A percentile compares a stretch with the other conserved stretches of the same genome.
These are phyloP conservation scores for Eumacrocentrus americanus DNA, from an alignment of 2,888 invertebrate species.

Conservation along the genomic window DNA sequence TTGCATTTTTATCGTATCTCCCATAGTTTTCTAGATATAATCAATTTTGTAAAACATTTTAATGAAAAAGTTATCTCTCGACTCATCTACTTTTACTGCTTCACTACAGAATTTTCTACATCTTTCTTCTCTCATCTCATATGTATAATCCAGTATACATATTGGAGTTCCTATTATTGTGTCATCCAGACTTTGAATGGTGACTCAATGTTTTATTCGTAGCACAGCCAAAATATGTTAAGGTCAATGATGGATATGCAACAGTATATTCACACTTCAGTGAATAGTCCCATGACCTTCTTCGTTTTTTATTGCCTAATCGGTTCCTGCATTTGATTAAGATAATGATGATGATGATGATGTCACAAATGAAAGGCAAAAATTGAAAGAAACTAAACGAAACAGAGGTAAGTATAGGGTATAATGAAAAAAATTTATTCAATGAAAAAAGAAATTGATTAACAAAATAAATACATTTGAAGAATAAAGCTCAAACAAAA, in stretches of 20 bases:
- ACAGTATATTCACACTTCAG: constrained; percentile 6
- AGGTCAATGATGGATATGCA: constrained; percentile 18
- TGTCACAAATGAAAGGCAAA: neutral
- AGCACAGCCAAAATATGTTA: constrained; percentile 8
- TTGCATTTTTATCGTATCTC: too few relatives aligned
- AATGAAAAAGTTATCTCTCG: too few relatives aligned
- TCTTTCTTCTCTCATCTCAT: neutral
- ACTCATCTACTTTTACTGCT: too few relatives aligned
- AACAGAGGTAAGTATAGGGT: neutral
- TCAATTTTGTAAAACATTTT: too few relatives aligned
- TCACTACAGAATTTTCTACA: neutral
- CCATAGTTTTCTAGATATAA: neutral
- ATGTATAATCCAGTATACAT: constrained; percentile 27
- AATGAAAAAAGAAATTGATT: constrained; percentile 18
- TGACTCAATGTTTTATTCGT: neutral
- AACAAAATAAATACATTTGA: constrained; percentile 17
- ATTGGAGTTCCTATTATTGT: constrained; percentile 4
- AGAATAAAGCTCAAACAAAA: constrained; percentile 28
- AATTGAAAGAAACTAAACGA: neutral
- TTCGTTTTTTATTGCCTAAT: neutral
- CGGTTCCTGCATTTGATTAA: neutral
- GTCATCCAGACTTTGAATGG: neutral
- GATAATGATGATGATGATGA: too few relatives aligned
- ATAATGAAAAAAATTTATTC: constrained; percentile 27
- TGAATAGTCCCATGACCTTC: constrained; percentile 22